phyloP scores from a whole-genome alignment of 2,888 invertebrate species.

The Lutraria lutraria region DNA sequence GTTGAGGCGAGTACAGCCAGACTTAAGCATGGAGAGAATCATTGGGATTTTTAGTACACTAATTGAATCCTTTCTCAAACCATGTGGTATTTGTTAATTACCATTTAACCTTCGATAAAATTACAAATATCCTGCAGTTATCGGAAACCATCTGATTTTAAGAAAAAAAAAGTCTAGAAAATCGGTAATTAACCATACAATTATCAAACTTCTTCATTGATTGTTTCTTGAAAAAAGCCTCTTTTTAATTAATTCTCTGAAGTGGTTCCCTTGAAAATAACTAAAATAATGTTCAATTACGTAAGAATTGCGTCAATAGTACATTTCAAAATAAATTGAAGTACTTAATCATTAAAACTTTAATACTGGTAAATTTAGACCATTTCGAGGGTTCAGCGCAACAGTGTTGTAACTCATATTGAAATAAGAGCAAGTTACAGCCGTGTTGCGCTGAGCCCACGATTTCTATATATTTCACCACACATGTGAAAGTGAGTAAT shows the following conservation, averaged over 20 bases:
- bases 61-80: not conserved
- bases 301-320: not conserved
- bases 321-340: not conserved
- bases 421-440: no score
- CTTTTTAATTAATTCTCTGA: not conserved
- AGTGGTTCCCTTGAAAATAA: not conserved
- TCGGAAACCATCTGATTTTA: not conserved
- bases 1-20: no score
- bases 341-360: not conserved
- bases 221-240: not conserved
- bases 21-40: no score
- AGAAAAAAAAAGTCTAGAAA: not conserved
- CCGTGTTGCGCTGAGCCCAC: no score
- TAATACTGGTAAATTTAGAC: no score
- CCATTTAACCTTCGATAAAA: not conserved
- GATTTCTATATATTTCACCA: no score
- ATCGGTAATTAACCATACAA: not conserved
- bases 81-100: conserved; percentile 13
- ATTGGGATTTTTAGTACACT: not conserved
- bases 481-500: no score
- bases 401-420: no score
- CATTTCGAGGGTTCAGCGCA: no score
- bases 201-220: not conserved
- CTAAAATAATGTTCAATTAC: not conserved
- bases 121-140: not conserved